Percentiles rank a stretch among this genome's conserved stretches.
These are phyloP conservation scores for Drosophila ogumai DNA, from an alignment of 1,140 invertebrate genomes.

Conservation along the genomic window DNA sequence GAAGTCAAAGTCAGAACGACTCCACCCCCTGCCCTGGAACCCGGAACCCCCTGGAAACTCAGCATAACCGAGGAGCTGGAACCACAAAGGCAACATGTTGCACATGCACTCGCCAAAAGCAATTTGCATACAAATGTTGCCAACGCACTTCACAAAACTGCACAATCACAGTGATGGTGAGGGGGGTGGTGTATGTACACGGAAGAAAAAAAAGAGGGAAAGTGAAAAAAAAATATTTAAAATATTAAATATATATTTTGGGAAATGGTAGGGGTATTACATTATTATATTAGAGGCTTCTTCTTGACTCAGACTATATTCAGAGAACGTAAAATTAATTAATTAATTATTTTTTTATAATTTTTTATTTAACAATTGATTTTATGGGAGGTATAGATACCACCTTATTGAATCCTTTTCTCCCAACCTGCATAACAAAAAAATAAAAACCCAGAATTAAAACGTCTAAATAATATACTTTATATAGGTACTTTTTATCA, in stretches of 20 bases:
- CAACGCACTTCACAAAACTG: constrained; percentile 70
- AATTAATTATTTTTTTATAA: background rate
- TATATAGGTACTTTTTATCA: background rate
- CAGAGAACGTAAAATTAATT: too few relatives aligned
- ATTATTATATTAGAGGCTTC: background rate
- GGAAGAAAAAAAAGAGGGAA: too few relatives aligned
- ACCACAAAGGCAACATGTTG: constrained; percentile 71
- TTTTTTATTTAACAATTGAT: background rate
- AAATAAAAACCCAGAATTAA: background rate
- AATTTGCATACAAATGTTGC: constrained; percentile 83
- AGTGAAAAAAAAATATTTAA: background rate
- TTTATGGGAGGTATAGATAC: too few relatives aligned
- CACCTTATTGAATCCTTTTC: background rate
- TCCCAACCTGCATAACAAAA: background rate
- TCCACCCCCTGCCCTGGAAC: background rate
- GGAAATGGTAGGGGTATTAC: background rate
- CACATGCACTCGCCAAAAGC: constrained; percentile 71
- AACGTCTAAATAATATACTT: background rate
- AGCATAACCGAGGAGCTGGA: constrained; percentile 3
- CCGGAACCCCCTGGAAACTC: background rate
- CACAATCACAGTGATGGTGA: constrained; percentile 62
- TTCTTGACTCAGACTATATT: background rate
- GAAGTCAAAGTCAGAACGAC: constrained; percentile 18
- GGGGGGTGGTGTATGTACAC: background rate
- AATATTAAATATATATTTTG: background rate